These are phyloP conservation scores for Morphnarchus princeps DNA, from an alignment of 2,113 vertebrate genomes.

Conservation along the genomic window DNA sequence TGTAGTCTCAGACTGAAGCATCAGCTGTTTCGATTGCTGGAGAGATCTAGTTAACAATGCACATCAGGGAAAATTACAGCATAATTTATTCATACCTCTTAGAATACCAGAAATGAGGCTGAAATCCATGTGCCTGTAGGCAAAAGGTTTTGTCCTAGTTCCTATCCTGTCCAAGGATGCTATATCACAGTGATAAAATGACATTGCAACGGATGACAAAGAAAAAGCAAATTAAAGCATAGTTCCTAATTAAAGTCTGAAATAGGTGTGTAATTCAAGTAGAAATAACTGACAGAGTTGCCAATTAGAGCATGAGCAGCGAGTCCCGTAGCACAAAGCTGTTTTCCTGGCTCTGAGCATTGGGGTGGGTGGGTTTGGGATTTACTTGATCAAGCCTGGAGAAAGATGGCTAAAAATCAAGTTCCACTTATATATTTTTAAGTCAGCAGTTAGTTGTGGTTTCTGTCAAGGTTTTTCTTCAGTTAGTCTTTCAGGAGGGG, in stretches of 20 bases:
- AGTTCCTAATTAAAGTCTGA: not conserved
- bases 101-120: not conserved
- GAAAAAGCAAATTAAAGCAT: not conserved
- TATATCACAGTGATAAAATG: not conserved
- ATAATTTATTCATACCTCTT: constrained; percentile 19
- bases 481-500: constrained; percentile 12
- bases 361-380: not conserved
- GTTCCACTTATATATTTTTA: not conserved
- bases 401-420: constrained; percentile 17
- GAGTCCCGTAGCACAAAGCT: not conserved
- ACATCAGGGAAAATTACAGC: not conserved
- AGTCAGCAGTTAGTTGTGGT: not conserved
- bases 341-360: not conserved
- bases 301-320: not conserved
- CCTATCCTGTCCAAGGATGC: not conserved
- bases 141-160: not conserved
- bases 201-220: not conserved
- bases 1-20: not conserved
- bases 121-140: not conserved
- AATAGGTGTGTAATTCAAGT: not conserved
- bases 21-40: not conserved
- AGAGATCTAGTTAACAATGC: constrained; percentile 19
- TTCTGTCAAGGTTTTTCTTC: constrained; percentile 29
- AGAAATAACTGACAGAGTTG: not conserved
- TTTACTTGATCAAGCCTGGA: not conserved